Evolutionary conservation across 53 echinoderm and acorn worm genomes (phyloP).

Genomic region (Temnopleurus reevesii): DNA sequence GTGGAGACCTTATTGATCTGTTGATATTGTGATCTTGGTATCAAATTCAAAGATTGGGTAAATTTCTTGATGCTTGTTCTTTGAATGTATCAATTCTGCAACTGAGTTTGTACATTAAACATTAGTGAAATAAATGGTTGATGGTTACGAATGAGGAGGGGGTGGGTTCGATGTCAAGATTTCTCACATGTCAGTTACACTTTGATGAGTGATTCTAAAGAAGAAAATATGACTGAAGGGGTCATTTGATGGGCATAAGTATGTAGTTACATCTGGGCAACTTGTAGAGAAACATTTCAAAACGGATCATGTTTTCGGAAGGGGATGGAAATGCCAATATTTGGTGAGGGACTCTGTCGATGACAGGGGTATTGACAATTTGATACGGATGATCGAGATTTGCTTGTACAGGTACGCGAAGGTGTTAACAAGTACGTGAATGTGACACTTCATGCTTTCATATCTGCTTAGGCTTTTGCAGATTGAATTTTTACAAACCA

Average conservation of each 20-base stretch:
- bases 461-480: too few relatives aligned
- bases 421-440: too few relatives aligned
- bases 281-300: not conserved
- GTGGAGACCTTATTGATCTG: too few relatives aligned
- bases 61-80: not conserved
- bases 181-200: not conserved
- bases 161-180: not conserved
- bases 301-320: not conserved
- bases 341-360: not conserved
- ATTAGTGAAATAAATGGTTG: not conserved
- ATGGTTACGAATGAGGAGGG: not conserved
- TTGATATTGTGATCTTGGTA: not conserved
- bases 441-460: too few relatives aligned
- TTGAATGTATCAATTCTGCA: not conserved
- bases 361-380: not conserved
- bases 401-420: too few relatives aligned
- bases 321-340: constrained; percentile 21
- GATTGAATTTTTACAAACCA: too few relatives aligned
- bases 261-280: not conserved
- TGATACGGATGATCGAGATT: not conserved
- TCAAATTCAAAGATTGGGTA: not conserved
- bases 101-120: not conserved
- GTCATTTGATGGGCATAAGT: not conserved
- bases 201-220: not conserved
- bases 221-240: not conserved